Conservation (phyloP, 2,113 vertebrate species). For the Macquaria australasica region DNA sequence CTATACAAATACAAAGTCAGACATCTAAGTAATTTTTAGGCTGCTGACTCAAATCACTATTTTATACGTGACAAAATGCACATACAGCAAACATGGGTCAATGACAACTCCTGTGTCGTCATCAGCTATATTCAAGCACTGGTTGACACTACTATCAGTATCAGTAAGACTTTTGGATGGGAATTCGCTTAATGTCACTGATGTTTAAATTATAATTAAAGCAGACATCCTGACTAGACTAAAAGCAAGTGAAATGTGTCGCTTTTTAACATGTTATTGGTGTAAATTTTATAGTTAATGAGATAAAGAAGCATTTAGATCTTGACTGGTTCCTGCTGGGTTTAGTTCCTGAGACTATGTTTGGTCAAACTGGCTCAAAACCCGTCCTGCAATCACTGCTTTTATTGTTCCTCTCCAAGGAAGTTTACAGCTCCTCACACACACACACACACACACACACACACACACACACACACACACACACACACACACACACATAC, state of each 20-base stretch:
- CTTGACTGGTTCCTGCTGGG: slow-evolving; percentile 3
- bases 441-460: slow-evolving; percentile 18
- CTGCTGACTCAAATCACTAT: neutral
- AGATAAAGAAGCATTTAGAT: neutral
- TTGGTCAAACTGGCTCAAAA: slow-evolving; percentile 37
- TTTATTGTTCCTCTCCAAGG: slow-evolving; percentile 41
- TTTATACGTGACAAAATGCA: neutral
- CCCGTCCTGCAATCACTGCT: slow-evolving; percentile 32
- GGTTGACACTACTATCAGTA: neutral
- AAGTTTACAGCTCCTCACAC: slow-evolving; percentile 48
- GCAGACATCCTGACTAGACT: neutral
- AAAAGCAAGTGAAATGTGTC: neutral
- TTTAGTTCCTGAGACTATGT: neutral
- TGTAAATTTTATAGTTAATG: neutral
- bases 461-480: slow-evolving; percentile 40
- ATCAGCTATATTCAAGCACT: neutral
- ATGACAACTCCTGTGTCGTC: neutral
- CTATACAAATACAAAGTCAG: too few relatives aligned
- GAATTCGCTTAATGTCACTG: neutral
- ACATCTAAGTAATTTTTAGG: neutral
- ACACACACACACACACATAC: slow-evolving; percentile 12
- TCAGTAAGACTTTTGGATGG: neutral
- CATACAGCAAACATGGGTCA: neutral
- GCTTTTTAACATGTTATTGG: neutral
- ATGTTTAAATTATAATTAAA: neutral